Evolutionary conservation across 1,140 invertebrate genomes (phyloP), one percentile per base, ranked within the genome.

Genomic region (Macrosteles quadrilineatus): DNA sequence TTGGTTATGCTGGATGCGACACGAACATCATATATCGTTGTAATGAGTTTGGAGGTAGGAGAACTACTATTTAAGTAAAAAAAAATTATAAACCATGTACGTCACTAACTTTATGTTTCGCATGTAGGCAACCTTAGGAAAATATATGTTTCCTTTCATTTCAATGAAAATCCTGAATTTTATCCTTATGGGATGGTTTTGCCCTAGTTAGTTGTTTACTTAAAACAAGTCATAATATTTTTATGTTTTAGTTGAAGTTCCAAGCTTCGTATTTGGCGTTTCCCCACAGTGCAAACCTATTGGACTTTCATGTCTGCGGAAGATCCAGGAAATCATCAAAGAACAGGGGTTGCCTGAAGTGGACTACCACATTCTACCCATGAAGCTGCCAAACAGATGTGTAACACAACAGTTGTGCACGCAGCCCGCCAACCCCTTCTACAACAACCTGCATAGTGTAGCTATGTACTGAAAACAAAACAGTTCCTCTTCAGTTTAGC

Each of bases 1-100:
- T 50, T 50, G 47, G 47, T 4, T 50, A 50, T 23, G 47, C 47
- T 50, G 47, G 47, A 19, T 50, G 47, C 21, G 47, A 50, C n/a
- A 50, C 47, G 6, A 9, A 50, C n/a, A 23, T 50, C 6, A 23
- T 50, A n/a, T 50, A 50, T 23, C 47, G 47, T 19, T 50, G 47
- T 19, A 23, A n/a, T 50, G n/a, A 6, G 3, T 50, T 19, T 50
- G 47, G 47, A 50, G 47, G 47, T 50, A 50, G n/a, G n/a, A 11
- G 4, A 36, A 36, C 32, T 36, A 36, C 14, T 36, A 36, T 6
- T 36, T 36, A 36, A 14, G 32, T 36, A 36, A n/a, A n/a, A n/a
- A n/a, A n/a, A n/a, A n/a, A n/a, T n/a, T n/a, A n/a, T n/a, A n/a
- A n/a, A n/a, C n/a, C n/a, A n/a, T n/a, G n/a, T n/a, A n/a, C n/a